phyloP scores from a whole-genome alignment of 2,113 vertebrate species.

The Chinchilla lanigera region DNA sequence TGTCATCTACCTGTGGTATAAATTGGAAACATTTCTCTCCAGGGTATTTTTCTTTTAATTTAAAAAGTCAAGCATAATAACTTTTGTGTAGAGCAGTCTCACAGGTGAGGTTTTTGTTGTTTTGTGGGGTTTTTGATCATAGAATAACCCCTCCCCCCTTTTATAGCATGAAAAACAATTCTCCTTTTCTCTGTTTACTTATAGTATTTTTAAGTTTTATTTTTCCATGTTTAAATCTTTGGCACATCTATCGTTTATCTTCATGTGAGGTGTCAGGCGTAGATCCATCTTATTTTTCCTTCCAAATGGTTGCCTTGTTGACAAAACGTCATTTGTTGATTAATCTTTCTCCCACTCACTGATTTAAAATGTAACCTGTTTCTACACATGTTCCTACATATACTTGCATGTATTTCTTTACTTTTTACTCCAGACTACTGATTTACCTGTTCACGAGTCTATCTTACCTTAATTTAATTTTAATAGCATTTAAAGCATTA shows the following conservation, averaged over 20 bases:
- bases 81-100: background rate
- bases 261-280: background rate
- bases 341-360: background rate
- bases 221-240: conserved; percentile 31
- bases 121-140: background rate
- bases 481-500: conserved; percentile 41
- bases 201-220: background rate
- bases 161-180: background rate
- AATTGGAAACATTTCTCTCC: background rate
- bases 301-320: background rate
- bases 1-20: background rate
- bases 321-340: background rate
- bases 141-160: background rate
- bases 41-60: conserved; percentile 42
- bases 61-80: background rate
- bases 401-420: conserved; percentile 21
- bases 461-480: conserved; percentile 36
- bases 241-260: conserved; percentile 9
- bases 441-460: background rate
- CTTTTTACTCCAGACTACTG: background rate
- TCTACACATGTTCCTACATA: background rate
- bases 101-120: background rate
- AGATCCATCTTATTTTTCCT: conserved; percentile 34
- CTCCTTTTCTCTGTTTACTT: background rate
- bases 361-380: conserved; percentile 16